phyloP scores from a whole-genome alignment of 2,113 vertebrate species.

The Seriola quinqueradiata region DNA sequence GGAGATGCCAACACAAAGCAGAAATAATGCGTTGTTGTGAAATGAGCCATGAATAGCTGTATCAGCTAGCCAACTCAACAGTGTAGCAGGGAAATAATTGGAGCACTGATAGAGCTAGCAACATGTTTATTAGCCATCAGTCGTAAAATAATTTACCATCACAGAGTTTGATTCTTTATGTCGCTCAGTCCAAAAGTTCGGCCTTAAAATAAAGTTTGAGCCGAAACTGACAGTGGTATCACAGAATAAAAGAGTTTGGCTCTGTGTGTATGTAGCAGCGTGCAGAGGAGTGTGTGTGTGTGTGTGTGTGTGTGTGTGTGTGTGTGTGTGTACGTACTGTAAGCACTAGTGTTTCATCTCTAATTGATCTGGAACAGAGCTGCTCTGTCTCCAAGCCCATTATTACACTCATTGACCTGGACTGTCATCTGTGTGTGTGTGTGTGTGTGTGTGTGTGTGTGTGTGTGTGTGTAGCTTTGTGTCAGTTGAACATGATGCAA shows the following conservation, averaged over 20 bases:
- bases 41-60: slow-evolving; percentile 51
- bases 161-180: neutral
- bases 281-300: no score
- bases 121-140: neutral
- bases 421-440: neutral
- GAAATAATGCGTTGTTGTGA: slow-evolving; percentile 54
- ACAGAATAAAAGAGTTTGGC: neutral
- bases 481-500: neutral
- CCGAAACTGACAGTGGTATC: neutral
- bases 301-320: neutral
- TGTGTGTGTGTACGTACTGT: neutral
- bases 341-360: slow-evolving; percentile 14
- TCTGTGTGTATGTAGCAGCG: neutral
- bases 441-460: neutral
- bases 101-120: neutral
- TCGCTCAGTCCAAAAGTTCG: no score
- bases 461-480: neutral
- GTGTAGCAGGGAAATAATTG: neutral
- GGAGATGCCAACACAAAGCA: slow-evolving; percentile 30
- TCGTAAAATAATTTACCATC: neutral
- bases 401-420: slow-evolving; percentile 42
- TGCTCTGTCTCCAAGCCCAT: slow-evolving; percentile 56
- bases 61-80: slow-evolving; percentile 24
- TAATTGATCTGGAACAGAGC: slow-evolving; percentile 72
- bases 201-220: neutral